Percentiles rank a stretch among this genome's conserved stretches.
These are phyloP conservation scores for Enteromius fasciolatus DNA, from an alignment of 2,797 vertebrate genomes.

Conservation along the genomic window DNA sequence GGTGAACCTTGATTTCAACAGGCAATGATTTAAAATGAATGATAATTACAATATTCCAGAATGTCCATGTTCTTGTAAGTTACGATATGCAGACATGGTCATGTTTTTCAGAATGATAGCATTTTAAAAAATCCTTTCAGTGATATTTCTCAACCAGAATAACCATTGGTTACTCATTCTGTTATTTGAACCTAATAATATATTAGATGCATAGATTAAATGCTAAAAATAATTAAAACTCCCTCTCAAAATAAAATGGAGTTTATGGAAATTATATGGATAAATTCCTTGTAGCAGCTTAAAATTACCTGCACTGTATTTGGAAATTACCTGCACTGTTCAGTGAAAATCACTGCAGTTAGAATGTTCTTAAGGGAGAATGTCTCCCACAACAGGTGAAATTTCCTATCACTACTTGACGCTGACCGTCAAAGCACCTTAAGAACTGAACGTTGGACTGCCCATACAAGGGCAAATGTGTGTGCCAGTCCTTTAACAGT, in stretches of 20 bases:
- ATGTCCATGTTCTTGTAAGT: not conserved
- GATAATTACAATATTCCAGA: not conserved
- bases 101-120: not conserved
- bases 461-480: not conserved
- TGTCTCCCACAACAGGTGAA: slow-evolving; percentile 4
- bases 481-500: slow-evolving; percentile 5
- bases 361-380: not conserved
- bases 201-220: not conserved
- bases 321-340: not conserved
- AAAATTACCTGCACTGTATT: not conserved
- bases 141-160: slow-evolving; percentile 19
- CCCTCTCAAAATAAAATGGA: not conserved
- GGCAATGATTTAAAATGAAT: not conserved
- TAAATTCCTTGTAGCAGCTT: not conserved
- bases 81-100: not conserved
- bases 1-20: not conserved
- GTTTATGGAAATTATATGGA: not conserved
- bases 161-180: not conserved
- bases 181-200: not conserved
- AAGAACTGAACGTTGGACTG: not conserved
- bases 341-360: not conserved
- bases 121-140: not conserved
- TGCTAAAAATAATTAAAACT: not conserved
- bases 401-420: slow-evolving; percentile 2
- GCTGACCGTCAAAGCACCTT: slow-evolving; percentile 19